These are phyloP conservation scores for Potamilus streckersoni DNA, from an alignment of 1,140 invertebrate species.

Conservation along the genomic window DNA sequence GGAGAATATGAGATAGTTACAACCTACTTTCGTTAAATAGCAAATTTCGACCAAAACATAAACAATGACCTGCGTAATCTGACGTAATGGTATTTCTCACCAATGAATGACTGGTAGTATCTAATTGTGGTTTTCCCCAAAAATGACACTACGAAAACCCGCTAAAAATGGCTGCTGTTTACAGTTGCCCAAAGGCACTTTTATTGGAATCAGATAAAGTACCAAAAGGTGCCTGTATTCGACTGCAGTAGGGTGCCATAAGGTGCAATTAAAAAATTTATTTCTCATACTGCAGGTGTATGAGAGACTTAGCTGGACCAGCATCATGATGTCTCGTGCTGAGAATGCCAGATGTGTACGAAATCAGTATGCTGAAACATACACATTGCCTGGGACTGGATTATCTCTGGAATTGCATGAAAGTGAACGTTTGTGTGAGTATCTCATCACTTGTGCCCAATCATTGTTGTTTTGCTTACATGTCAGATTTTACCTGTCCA, in stretches of 20 bases:
- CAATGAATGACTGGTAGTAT: too few relatives aligned
- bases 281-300: slow-evolving; percentile 75
- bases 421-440: slow-evolving; percentile 88
- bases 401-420: slow-evolving; percentile 91
- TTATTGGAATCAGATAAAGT: background rate
- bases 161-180: too few relatives aligned
- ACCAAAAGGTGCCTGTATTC: background rate
- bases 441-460: background rate
- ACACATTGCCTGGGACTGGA: slow-evolving; percentile 89
- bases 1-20: too few relatives aligned
- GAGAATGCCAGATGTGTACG: slow-evolving; percentile 91
- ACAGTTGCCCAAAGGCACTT: background rate
- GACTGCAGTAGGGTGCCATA: background rate
- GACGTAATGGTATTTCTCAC: too few relatives aligned
- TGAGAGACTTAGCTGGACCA: slow-evolving; percentile 92
- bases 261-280: background rate
- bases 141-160: too few relatives aligned
- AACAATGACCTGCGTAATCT: too few relatives aligned
- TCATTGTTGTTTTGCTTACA: background rate
- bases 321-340: slow-evolving; percentile 88
- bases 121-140: too few relatives aligned
- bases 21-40: too few relatives aligned
- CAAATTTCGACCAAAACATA: too few relatives aligned
- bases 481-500: too few relatives aligned
- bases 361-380: slow-evolving; percentile 89